A percentile compares a stretch with the other conserved stretches of the same genome.
Evolutionary conservation across 2,888 invertebrate species (phyloP).

Genomic region (Bembecia ichneumoniformis): DNA sequence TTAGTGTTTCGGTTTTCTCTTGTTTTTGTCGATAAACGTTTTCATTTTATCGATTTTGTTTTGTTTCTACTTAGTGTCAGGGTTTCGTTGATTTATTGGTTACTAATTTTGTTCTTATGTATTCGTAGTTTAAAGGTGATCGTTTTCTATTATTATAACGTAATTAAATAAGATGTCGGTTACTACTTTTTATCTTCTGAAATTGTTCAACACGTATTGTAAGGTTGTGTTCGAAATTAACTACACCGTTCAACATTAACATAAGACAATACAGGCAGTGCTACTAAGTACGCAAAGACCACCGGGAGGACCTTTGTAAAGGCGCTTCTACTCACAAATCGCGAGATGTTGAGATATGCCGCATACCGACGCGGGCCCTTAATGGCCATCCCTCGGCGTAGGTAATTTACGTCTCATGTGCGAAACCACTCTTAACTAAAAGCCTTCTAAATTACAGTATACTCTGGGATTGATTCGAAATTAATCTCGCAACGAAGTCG

Average conservation of each 20-base stretch:
- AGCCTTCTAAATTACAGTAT: slow-evolving; percentile 64
- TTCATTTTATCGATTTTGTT: slow-evolving; percentile 44
- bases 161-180: not conserved
- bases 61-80: slow-evolving; percentile 40
- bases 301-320: slow-evolving; percentile 64
- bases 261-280: slow-evolving; percentile 40
- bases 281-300: slow-evolving; percentile 45
- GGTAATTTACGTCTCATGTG: slow-evolving; percentile 69
- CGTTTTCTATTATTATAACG: slow-evolving; percentile 7
- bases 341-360: slow-evolving; percentile 62
- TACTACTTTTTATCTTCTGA: not conserved
- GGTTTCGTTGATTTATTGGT: slow-evolving; percentile 40
- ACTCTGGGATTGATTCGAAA: slow-evolving; percentile 61
- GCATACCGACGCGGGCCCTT: slow-evolving; percentile 58
- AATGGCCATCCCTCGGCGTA: slow-evolving; percentile 58
- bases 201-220: not conserved
- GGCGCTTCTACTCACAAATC: slow-evolving; percentile 58
- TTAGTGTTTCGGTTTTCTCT: slow-evolving; percentile 47
- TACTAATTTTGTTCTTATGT: slow-evolving; percentile 33
- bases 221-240: not conserved
- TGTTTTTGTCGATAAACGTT: slow-evolving; percentile 55
- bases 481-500: slow-evolving; percentile 48
- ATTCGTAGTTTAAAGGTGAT: slow-evolving; percentile 10
- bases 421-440: slow-evolving; percentile 68
- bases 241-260: slow-evolving; percentile 9